These are phyloP conservation scores for Epistrophella euchroma DNA, from an alignment of 2,888 invertebrate genomes.

Conservation along the genomic window DNA sequence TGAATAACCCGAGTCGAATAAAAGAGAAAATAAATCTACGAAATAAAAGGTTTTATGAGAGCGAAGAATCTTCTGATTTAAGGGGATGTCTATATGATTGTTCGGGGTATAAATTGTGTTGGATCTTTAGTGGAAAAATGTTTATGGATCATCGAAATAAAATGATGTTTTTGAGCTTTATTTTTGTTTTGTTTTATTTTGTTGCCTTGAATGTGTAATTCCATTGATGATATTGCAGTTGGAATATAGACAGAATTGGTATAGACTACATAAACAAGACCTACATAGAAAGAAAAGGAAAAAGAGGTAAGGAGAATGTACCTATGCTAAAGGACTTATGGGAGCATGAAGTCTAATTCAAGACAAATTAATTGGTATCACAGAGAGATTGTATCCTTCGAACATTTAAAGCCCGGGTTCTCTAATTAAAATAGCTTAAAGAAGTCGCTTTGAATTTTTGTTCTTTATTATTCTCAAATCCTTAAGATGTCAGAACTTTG, in stretches of 20 bases:
- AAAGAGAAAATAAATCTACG: conserved; percentile 6
- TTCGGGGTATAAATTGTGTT: conserved; percentile 25
- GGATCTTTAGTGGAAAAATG: conserved; percentile 57
- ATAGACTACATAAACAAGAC: not conserved
- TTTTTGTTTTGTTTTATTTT: not conserved
- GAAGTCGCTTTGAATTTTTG: no score
- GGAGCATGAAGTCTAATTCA: not conserved
- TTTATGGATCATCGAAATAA: conserved; percentile 22
- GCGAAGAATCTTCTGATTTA: conserved; percentile 65
- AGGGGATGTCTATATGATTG: conserved; percentile 39
- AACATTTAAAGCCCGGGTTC: not conserved
- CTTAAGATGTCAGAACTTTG: no score
- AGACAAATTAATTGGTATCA: not conserved
- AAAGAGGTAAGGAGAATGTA: not conserved
- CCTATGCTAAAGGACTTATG: not conserved
- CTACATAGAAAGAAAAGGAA: not conserved
- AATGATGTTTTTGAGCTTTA: conserved; percentile 7
- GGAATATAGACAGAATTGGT: not conserved
- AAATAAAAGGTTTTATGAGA: conserved; percentile 47
- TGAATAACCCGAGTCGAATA: conserved; percentile 27
- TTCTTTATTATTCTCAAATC: no score
- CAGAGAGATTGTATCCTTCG: not conserved
- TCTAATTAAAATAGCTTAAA: not conserved
- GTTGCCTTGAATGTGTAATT: not conserved
- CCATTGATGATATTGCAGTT: conserved; percentile 1